Evolutionary conservation across 2,888 invertebrate genomes (phyloP), one percentile per base, ranked within the genome.

Genomic region (Helobdella robusta): DNA sequence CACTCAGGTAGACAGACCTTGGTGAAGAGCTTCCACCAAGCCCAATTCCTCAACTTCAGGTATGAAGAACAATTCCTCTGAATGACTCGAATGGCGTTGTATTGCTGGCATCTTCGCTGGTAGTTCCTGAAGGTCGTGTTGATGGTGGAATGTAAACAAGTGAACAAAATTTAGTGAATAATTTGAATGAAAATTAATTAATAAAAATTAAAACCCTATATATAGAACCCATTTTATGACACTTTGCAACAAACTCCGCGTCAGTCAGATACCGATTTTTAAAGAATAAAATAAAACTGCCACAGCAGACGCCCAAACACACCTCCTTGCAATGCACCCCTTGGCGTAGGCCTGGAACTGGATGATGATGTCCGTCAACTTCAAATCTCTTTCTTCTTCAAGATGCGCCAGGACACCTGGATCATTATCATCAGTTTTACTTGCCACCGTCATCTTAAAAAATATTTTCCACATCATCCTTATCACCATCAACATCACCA

Each of bases 21-120:
- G 35, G 97, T 98, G 79, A 98, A 98, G 71, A 99, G 83, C 74
- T 99, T 84, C 99, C 99, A 99, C 99, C 99, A 99, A 75, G 97
- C 93, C 99, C 99, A 99, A 81, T 99, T 98, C 69, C 97, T 85
- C 46, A 99, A 83, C 80, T 98, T 98, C 70, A 99, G 83, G 78
- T 98, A 99, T 0, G 98, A 95, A 8, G 95, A 89, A 80, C 98
- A 98, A 82, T 99, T 99, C 73, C 99, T 85, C 81, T 99, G 99
- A 73, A 99, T 94, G 70, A 99, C 94, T 67, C 97, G 86, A 74
- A 99, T 98, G 1, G 98, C 98, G 80, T 95, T 98, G 69, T 97
- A 83, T 81, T 99, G 98, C 79, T 99, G 97, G 70, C 95, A 83
- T 59, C 98, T 86, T 81, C 94, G 95, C 79, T 94, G 92, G 81